Evolutionary conservation across 2,888 invertebrate species (phyloP).

Genomic region (Parthenolecanium corni): DNA sequence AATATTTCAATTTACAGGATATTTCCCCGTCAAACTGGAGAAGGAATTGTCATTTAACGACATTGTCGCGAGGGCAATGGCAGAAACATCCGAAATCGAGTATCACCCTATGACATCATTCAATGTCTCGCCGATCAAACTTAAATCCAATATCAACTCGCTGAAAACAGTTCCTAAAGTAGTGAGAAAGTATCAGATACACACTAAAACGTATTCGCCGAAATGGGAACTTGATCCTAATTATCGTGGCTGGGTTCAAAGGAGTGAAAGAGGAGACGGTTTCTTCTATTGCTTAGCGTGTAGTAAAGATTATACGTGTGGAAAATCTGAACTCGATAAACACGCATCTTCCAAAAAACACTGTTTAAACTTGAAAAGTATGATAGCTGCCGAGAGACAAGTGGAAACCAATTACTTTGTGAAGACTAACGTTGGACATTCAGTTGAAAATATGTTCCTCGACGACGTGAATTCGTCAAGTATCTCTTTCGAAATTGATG

Average conservation of each 20-base stretch:
- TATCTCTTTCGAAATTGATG: neutral
- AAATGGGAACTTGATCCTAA: conserved; percentile 20
- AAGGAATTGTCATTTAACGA: no score
- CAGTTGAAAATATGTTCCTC: conserved; percentile 1
- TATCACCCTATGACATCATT: no score
- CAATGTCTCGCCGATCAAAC: no score
- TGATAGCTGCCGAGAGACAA: no score
- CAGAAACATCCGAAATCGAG: neutral
- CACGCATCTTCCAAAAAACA: conserved; percentile 19
- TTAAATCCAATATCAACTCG: no score
- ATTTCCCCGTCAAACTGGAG: no score
- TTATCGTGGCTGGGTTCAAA: conserved; percentile 13
- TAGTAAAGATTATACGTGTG: conserved; percentile 17
- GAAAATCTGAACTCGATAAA: conserved; percentile 21
- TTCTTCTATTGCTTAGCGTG: conserved; percentile 19
- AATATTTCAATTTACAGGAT: no score
- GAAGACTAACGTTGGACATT: neutral
- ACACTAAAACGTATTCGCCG: conserved; percentile 13
- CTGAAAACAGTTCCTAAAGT: neutral
- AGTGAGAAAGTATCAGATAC: conserved; percentile 11
- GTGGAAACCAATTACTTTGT: neutral
- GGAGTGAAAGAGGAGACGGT: conserved; percentile 20
- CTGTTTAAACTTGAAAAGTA: conserved; percentile 11
- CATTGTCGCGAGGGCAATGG: neutral
- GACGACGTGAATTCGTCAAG: conserved; percentile 5